These are phyloP conservation scores for Trichopoda pennipes DNA, from an alignment of 2,888 invertebrate species.

Conservation along the genomic window DNA sequence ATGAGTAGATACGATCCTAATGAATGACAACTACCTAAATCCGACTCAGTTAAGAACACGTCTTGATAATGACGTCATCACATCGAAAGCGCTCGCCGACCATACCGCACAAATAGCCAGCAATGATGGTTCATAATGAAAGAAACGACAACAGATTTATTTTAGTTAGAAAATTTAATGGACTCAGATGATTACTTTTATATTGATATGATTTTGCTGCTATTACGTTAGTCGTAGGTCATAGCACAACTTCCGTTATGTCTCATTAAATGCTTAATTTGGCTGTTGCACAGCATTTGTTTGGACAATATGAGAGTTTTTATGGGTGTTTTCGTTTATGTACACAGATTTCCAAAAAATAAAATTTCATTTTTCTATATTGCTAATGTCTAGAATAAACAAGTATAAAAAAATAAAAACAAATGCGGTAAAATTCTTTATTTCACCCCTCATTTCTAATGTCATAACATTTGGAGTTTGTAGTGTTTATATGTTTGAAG, in stretches of 20 bases:
- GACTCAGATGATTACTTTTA: no score
- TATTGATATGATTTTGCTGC: not conserved
- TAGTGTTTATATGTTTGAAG: not conserved
- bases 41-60: no score
- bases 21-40: no score
- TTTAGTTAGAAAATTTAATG: no score
- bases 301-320: not conserved
- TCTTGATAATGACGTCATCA: no score
- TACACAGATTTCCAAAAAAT: not conserved
- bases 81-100: no score
- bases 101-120: no score
- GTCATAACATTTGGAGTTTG: not conserved
- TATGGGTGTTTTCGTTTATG: not conserved
- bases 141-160: no score
- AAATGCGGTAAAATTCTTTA: not conserved
- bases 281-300: not conserved
- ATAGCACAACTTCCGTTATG: not conserved
- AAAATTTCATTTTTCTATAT: conserved; percentile 20
- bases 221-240: not conserved
- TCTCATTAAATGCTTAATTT: not conserved
- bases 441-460: not conserved
- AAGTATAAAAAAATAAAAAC: conserved; percentile 41
- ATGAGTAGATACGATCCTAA: no score
- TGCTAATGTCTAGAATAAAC: conserved; percentile 45
- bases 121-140: no score